Evolutionary conservation across 2,888 invertebrate genomes (phyloP).

Genomic region (Agonopterix heracliana): DNA sequence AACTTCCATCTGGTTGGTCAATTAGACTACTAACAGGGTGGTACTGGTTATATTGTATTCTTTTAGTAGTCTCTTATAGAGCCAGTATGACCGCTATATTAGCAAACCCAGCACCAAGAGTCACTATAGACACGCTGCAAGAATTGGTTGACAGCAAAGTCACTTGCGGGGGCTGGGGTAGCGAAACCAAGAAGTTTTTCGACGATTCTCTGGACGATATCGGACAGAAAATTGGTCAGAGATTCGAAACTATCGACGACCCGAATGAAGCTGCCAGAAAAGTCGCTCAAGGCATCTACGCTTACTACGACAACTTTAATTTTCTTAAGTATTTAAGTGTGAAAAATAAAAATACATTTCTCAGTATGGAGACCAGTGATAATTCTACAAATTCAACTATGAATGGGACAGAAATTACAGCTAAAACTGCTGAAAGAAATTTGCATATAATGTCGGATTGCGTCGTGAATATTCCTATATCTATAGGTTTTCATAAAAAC

Average conservation of each 20-base stretch:
- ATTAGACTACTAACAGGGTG: conserved; percentile 88
- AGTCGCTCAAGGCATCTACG: conserved; percentile 82
- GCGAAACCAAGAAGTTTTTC: conserved; percentile 82
- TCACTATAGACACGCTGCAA: conserved; percentile 86
- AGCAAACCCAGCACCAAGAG: conserved; percentile 85
- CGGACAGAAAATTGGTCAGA: conserved; percentile 80
- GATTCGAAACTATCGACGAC: conserved; percentile 79
- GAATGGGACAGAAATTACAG: conserved; percentile 25
- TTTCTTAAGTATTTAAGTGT: conserved; percentile 81
- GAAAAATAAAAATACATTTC: conserved; percentile 58
- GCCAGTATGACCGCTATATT: conserved; percentile 91
- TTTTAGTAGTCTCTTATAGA: conserved; percentile 86
- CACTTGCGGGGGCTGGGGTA: conserved; percentile 83
- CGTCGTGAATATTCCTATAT: conserved; percentile 86
- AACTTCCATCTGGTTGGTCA: conserved; percentile 87
- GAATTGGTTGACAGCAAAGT: conserved; percentile 81
- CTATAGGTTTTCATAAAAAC: conserved; percentile 88
- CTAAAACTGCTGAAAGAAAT: conserved; percentile 50
- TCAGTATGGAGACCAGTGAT: conserved; percentile 32
- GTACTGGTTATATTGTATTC: conserved; percentile 91
- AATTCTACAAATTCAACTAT: background rate
- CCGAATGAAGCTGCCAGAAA: conserved; percentile 79
- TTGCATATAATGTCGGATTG: conserved; percentile 90
- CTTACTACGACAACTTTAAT: conserved; percentile 87
- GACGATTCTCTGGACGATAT: conserved; percentile 80